Evolutionary conservation across 2,888 invertebrate genomes (phyloP).

Genomic region (Nephrotoma appendiculata): DNA sequence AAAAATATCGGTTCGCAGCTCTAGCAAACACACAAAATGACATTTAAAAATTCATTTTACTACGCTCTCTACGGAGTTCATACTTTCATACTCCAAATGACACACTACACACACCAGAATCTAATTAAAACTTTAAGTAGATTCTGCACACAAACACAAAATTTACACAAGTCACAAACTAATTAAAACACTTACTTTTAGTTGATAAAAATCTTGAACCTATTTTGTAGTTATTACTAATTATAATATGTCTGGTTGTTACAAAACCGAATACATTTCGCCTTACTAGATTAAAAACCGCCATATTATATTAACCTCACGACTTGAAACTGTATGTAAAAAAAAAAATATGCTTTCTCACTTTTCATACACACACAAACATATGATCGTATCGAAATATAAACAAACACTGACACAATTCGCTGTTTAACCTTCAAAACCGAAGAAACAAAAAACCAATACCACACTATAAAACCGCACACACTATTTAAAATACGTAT

Average conservation of each 20-base stretch:
- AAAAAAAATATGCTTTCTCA: neutral
- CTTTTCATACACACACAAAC: neutral
- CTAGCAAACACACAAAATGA: too few relatives aligned
- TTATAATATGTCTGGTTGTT: neutral
- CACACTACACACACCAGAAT: too few relatives aligned
- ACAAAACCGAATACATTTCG: neutral
- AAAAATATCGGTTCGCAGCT: too few relatives aligned
- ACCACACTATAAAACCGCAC: neutral
- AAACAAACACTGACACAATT: neutral
- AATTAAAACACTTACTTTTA: neutral
- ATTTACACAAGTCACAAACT: neutral
- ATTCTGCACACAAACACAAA: neutral
- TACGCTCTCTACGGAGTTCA: too few relatives aligned
- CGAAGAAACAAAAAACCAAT: neutral
- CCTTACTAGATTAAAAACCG: neutral
- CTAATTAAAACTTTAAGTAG: too few relatives aligned
- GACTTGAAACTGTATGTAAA: neutral
- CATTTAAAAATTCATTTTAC: too few relatives aligned
- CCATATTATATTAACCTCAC: neutral
- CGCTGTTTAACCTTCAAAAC: neutral
- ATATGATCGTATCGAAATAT: neutral
- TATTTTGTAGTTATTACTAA: neutral
- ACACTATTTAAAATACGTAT: neutral
- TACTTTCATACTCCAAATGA: too few relatives aligned
- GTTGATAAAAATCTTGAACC: neutral